Base-by-base conservation (phyloP, 2,113 vertebrate genomes). In the Sitta europaea region DNA sequence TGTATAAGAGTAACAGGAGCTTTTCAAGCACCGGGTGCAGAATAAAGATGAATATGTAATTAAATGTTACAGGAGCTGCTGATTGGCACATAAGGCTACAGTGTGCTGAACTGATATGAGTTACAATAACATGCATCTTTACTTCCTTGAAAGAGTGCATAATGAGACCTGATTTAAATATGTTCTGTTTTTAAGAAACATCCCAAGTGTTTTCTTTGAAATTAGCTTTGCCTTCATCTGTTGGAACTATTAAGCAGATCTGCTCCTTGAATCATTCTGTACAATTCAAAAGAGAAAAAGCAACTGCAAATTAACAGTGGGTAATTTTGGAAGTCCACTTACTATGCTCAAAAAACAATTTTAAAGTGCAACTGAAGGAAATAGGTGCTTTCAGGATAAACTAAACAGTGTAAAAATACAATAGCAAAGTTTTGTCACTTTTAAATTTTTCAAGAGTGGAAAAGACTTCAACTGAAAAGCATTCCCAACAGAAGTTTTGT, bases 81-180 rank as follows among this genome's bases (percentile, higher is more conserved):
- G 94, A 76, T 82, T 93, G 91, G 91, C 79, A 77, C 48, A 54
- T 50, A 79, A 83, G 83, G 35, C 61, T 89, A 33, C 74, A 58
- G 35, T 70, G 61, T 48, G 53, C 75, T 82, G 83, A 97, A 89
- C 51, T 72, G 74, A 85, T 82, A 70, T 1, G 47, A 90, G 57
- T 83, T 86, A 87, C 72, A 87, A 16, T 92, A 96, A 93, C 2
- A 2, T 71, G 43, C 14, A 1, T 88, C 58, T 91, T 97, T 86
- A 68, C 54, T 93, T 96, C 54, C 80, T 72, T 96, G 89, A 96
- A 92, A 80, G 70, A 86, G 58, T 86, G 48, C 51, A 73, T 96
- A 94, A 97, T 95, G 84, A 94, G 84, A 92, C 63, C 73, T 86
- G 73, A 91, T 96, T 94, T 93, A 95, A 94, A 94, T 92, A 68